Base-by-base conservation (phyloP, 2,797 vertebrate genomes). In the Phoebastria nigripes region DNA sequence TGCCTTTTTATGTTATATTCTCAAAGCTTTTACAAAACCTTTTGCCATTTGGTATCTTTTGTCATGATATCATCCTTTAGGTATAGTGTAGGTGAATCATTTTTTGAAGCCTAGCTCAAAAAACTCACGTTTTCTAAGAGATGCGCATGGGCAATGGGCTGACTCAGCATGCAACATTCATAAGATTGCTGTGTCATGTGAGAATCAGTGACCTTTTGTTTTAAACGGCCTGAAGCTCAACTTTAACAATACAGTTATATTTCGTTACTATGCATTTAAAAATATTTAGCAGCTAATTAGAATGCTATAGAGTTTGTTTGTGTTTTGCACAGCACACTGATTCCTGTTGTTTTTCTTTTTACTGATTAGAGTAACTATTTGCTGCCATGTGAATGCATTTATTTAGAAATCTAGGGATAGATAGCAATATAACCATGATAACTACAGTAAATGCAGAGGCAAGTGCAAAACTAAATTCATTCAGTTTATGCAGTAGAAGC, bases 361-460 rank as follows among this genome's bases (percentile, higher is more conserved):
- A 15, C 10, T 47, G 19, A n/a, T 70, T 35, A 79, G 8, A 69
- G 11, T 61, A 67, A 51, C 29, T 3, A 20, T 82, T 79, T 87
- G 8, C 4, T 84, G 12, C 12, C 12, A 18, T 0, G 0, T 47
- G 12, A 63, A 44, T n/a, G 24, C 0, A 1, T 52, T 63, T 63
- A 11, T 51, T 47, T 52, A 54, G 47, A 74, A 78, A 77, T 29
- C 35, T 35, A 59, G 6, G 8, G 5, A n/a, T 15, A 73, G 39
- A 21, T 1, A 83, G 4, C 5, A 66, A 46, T 51, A 51, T 25
- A 77, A 33, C 18, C 3, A 9, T 18, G 6, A n/a, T 31, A 42
- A 83, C 26, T 20, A 44, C 11, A 62, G 6, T 20, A 70, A 65
- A 44, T 15, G 6, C 24, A 71, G 24, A 79, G 4, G 10, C 17